Conservation (phyloP, 2,888 invertebrate species). For the Ellobium chinense region DNA sequence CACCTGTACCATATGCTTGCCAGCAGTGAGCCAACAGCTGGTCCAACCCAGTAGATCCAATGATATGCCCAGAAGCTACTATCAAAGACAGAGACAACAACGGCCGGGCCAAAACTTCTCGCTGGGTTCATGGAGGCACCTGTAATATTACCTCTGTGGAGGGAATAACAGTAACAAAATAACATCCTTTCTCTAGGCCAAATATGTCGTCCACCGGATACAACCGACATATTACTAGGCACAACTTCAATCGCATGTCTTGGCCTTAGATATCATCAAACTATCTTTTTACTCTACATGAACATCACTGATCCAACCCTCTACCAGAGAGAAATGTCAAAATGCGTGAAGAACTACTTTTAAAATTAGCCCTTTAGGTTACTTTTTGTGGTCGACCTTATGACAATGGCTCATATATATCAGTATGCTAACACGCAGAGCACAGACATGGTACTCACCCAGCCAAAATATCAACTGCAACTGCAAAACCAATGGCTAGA, state of each 20-base stretch:
- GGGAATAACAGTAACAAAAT: neutral
- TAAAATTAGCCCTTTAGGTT: too few species aligned
- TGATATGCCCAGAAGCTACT: constrained; percentile 60
- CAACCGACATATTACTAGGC: too few species aligned
- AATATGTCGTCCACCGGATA: too few species aligned
- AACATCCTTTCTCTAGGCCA: neutral
- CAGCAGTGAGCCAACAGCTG: constrained; percentile 72
- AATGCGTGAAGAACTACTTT: too few species aligned
- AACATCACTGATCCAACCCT: too few species aligned
- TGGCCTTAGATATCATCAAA: too few species aligned
- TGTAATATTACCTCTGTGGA: constrained; percentile 70
- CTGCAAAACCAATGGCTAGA: constrained; percentile 78
- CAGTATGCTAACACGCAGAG: too few species aligned
- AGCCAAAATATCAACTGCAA: constrained; percentile 76
- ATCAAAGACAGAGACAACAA: constrained; percentile 55
- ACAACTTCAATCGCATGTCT: too few species aligned
- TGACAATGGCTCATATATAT: too few species aligned
- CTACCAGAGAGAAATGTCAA: neutral
- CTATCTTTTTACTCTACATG: too few species aligned
- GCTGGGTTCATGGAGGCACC: constrained; percentile 80
- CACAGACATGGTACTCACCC: constrained; percentile 46
- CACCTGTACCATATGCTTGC: constrained; percentile 73
- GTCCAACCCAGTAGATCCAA: constrained; percentile 77
- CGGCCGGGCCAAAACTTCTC: constrained; percentile 78
- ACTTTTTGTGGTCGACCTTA: too few species aligned